Conservation (phyloP, 2,113 vertebrate genomes). For the Pelobates fuscus region DNA sequence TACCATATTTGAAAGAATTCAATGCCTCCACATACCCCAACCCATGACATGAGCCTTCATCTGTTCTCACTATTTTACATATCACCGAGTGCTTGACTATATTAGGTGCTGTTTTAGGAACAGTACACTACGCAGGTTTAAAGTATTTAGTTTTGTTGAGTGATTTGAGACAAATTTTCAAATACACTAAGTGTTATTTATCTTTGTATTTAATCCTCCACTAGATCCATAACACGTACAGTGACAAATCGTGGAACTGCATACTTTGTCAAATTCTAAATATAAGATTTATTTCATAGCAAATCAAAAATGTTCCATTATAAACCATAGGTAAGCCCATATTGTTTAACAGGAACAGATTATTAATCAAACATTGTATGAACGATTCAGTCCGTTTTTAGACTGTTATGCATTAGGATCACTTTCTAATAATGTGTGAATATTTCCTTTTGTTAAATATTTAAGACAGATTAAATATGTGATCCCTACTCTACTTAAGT, state of each 20-base stretch:
- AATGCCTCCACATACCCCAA: no score
- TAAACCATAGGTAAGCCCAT: no score
- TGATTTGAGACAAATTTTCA: constrained; percentile 18
- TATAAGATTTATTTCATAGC: not conserved
- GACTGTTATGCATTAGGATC: no score
- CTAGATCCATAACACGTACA: not conserved
- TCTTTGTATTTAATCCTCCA: not conserved
- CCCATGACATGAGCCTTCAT: not conserved
- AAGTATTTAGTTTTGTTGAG: constrained; percentile 19
- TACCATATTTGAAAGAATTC: no score
- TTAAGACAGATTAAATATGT: no score
- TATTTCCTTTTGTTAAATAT: no score
- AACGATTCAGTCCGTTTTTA: no score
- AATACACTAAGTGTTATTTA: constrained; percentile 8
- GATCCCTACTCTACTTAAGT: no score
- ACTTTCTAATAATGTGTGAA: no score
- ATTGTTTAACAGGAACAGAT: no score
- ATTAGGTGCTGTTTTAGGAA: not conserved
- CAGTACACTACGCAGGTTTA: not conserved
- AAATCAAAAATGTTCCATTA: no score
- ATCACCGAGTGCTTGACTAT: not conserved
- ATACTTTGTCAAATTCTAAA: not conserved
- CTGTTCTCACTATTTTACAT: not conserved
- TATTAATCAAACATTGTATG: no score
- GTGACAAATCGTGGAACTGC: not conserved